Percentiles rank a stretch among this genome's conserved stretches.
Conservation (phyloP, 2,888 invertebrate species). For the Cactoblastis cactorum region DNA sequence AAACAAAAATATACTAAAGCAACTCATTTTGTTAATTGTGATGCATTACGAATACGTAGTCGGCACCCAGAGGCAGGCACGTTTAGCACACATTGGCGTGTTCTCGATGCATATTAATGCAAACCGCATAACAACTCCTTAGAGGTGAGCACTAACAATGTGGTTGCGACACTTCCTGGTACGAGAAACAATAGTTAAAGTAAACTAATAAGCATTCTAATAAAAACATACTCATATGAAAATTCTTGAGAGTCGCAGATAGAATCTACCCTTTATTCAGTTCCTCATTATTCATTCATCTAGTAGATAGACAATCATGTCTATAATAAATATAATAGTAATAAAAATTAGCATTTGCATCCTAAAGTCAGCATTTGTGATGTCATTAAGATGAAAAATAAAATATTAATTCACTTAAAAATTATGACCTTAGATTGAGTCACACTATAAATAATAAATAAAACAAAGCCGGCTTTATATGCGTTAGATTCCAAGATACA, state of each 20-base stretch:
- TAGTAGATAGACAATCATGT: no score
- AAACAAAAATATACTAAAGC: not conserved
- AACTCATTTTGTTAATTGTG: not conserved
- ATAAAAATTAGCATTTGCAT: no score
- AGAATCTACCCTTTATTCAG: no score
- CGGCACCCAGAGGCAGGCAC: constrained; percentile 35
- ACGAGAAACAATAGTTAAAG: constrained; percentile 32
- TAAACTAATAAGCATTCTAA: constrained; percentile 9
- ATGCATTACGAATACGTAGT: constrained; percentile 18
- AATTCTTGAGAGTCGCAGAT: no score
- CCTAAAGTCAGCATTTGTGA: no score
- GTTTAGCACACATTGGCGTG: constrained; percentile 39
- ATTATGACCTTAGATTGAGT: not conserved
- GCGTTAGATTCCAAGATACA: no score
- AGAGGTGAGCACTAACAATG: constrained; percentile 37
- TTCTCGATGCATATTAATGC: constrained; percentile 64
- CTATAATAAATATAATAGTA: no score
- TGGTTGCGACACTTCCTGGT: constrained; percentile 65
- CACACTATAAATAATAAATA: not conserved
- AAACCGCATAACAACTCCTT: constrained; percentile 53
- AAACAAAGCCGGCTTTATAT: not conserved
- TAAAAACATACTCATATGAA: constrained; percentile 5
- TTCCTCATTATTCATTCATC: no score
- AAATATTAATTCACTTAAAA: not conserved
- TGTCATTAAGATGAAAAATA: not conserved